Percentiles rank a stretch among this genome's conserved stretches.
phyloP scores from a whole-genome alignment of 1,140 invertebrate genomes.

The Drosophila bipectinata region DNA sequence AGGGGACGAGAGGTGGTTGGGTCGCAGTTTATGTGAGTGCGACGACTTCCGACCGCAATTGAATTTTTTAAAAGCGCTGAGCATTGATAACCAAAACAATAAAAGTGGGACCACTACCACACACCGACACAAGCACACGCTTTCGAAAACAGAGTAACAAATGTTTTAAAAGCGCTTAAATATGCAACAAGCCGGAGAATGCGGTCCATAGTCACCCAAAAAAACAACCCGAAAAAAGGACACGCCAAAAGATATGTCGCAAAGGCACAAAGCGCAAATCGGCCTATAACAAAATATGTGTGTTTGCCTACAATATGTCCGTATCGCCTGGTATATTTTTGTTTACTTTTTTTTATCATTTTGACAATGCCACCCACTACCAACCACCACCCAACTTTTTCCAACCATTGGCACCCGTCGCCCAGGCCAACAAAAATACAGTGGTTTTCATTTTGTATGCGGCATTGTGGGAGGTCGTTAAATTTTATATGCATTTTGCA shows the following conservation, averaged over 20 bases:
- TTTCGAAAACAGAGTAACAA: constrained; percentile 44
- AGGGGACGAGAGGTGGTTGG: constrained; percentile 23
- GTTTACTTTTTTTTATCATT: constrained; percentile 3
- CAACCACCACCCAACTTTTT: constrained; percentile 8
- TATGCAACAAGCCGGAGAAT: constrained; percentile 70
- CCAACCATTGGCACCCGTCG: not conserved
- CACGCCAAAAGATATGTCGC: constrained; percentile 29
- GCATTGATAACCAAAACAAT: constrained; percentile 82
- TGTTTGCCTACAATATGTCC: constrained; percentile 32
- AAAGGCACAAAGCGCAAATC: constrained; percentile 59
- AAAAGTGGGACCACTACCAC: constrained; percentile 59
- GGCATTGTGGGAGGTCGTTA: constrained; percentile 57
- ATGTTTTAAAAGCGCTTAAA: constrained; percentile 78
- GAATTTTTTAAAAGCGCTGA: constrained; percentile 82
- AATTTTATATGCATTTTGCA: constrained; percentile 74
- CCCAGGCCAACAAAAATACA: constrained; percentile 20
- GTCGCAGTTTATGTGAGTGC: constrained; percentile 76
- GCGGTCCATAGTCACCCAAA: constrained; percentile 15
- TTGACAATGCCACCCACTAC: not conserved
- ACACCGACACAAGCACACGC: constrained; percentile 7
- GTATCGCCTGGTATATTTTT: constrained; percentile 26
- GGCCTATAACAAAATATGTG: constrained; percentile 75
- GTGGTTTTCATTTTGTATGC: constrained; percentile 35
- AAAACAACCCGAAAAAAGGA: not conserved
- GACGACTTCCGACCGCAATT: constrained; percentile 81